Percentiles rank a stretch among this genome's conserved stretches.
These are phyloP conservation scores for Bombus fervidus DNA, from an alignment of 1,140 invertebrate species.

Conservation along the genomic window DNA sequence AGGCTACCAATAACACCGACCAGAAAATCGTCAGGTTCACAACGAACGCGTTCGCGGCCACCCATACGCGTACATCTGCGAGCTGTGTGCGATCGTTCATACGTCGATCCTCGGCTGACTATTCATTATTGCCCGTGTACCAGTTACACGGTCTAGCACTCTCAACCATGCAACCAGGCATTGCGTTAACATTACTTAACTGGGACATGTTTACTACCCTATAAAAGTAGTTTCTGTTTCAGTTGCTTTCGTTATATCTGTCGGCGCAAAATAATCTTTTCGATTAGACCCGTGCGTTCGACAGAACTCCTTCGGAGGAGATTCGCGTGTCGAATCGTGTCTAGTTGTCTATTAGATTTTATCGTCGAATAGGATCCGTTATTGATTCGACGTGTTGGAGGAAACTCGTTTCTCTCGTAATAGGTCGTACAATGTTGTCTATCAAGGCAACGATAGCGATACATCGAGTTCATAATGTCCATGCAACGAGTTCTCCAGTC, in stretches of 20 bases:
- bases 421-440: not conserved
- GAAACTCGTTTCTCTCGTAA: slow-evolving; percentile 9
- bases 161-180: not conserved
- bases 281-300: slow-evolving; percentile 37
- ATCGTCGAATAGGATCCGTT: slow-evolving; percentile 17
- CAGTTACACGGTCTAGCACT: slow-evolving; percentile 43
- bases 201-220: slow-evolving; percentile 46
- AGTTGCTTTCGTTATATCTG: slow-evolving; percentile 41
- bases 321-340: not conserved
- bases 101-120: slow-evolving; percentile 42
- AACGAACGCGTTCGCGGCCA: not conserved
- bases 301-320: not conserved
- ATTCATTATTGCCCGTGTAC: slow-evolving; percentile 55
- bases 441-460: not conserved
- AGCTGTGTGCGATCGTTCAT: slow-evolving; percentile 41
- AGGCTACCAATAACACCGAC: slow-evolving; percentile 29
- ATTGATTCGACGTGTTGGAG: slow-evolving; percentile 18
- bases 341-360: not conserved
- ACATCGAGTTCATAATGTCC: not conserved
- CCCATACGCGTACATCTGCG: not conserved
- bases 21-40: slow-evolving; percentile 55
- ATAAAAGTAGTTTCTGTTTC: slow-evolving; percentile 39
- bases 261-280: slow-evolving; percentile 32
- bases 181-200: slow-evolving; percentile 57
- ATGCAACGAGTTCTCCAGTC: too few relatives aligned